Percentiles rank a stretch among this genome's conserved stretches.
Evolutionary conservation across 2,113 vertebrate species (phyloP).

Genomic region (Oenanthe melanoleuca): DNA sequence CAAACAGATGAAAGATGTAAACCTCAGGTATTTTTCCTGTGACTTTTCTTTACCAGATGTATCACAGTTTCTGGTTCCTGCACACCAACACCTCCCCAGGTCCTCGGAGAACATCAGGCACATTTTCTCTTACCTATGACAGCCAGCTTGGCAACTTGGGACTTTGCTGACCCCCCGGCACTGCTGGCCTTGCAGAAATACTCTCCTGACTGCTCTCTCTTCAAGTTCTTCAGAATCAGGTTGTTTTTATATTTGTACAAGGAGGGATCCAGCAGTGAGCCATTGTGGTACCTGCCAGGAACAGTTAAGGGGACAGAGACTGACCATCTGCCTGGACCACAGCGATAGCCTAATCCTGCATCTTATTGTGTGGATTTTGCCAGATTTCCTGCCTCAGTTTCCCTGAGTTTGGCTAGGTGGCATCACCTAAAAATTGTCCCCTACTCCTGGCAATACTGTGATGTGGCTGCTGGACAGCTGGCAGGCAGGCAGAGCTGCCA

Average conservation of each 20-base stretch:
- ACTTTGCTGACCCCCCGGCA: slow-evolving; percentile 85
- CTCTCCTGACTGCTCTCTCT: slow-evolving; percentile 82
- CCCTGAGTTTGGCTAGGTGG: neutral
- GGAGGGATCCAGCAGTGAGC: slow-evolving; percentile 80
- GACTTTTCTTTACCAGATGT: neutral
- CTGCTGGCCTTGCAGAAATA: slow-evolving; percentile 93
- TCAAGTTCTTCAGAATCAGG: slow-evolving; percentile 85
- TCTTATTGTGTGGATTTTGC: neutral
- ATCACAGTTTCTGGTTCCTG: neutral
- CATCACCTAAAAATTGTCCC: neutral
- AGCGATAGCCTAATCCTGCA: neutral
- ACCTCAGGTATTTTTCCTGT: neutral
- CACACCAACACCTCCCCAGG: neutral
- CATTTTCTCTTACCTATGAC: slow-evolving; percentile 81
- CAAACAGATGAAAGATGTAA: neutral
- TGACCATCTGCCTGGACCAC: neutral
- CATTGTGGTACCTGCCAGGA: slow-evolving; percentile 90
- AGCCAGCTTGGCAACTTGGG: slow-evolving; percentile 81
- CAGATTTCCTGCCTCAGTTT: neutral
- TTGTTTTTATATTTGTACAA: slow-evolving; percentile 81
- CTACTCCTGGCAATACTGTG: neutral
- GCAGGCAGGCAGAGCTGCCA: neutral
- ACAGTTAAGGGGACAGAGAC: neutral
- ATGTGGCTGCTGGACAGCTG: neutral
- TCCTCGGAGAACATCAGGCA: neutral